These are phyloP conservation scores for Turritopsis rubra DNA, from an alignment of 30 jellyfish, hydroid and myxozoan genomes.

Conservation along the genomic window DNA sequence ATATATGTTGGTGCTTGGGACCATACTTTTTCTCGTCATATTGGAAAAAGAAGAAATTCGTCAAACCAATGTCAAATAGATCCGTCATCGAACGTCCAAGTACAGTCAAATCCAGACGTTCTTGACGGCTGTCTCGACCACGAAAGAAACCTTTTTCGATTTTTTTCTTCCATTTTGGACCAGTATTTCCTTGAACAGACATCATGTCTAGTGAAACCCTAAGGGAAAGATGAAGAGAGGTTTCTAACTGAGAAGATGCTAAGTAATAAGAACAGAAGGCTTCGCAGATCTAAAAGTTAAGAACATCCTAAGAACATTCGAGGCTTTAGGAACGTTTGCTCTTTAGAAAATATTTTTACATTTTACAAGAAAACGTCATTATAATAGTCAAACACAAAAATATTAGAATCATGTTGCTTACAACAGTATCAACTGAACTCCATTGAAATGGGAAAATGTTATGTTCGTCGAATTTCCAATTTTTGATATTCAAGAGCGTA, in stretches of 20 bases:
- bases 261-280: neutral
- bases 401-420: too few species aligned
- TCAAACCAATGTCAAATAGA: slow-evolving; percentile 70
- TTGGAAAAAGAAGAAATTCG: slow-evolving; percentile 62
- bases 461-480: slow-evolving; percentile 1
- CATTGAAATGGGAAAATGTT: too few species aligned
- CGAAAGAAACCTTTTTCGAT: slow-evolving; percentile 66
- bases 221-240: neutral
- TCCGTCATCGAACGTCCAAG: slow-evolving; percentile 68
- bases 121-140: slow-evolving; percentile 94
- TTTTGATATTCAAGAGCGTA: too few species aligned
- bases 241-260: neutral
- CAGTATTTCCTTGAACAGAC: slow-evolving; percentile 85
- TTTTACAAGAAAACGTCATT: too few species aligned
- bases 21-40: slow-evolving; percentile 90
- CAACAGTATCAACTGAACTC: too few species aligned
- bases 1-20: slow-evolving; percentile 39
- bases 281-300: too few species aligned
- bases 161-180: slow-evolving; percentile 74
- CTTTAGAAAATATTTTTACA: too few species aligned
- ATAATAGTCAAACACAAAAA: too few species aligned
- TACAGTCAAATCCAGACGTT: slow-evolving; percentile 65
- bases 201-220: slow-evolving; percentile 76
- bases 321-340: too few species aligned
- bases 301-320: too few species aligned